Evolutionary conservation across 1,140 invertebrate genomes (phyloP).

Genomic region (Neuroterus valhalla): DNA sequence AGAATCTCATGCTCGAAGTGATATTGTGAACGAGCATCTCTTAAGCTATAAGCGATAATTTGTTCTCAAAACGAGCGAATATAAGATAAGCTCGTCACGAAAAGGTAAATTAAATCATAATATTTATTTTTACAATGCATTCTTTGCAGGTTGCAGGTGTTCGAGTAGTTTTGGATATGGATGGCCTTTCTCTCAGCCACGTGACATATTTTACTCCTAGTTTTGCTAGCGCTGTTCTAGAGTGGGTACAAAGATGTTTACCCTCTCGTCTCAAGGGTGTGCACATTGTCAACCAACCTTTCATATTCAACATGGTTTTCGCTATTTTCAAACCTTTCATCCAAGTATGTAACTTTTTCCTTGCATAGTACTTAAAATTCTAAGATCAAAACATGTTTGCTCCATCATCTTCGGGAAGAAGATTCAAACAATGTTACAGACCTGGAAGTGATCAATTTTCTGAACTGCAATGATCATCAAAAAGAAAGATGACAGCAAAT

Average conservation of each 20-base stretch:
- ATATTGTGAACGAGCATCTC: too few relatives aligned
- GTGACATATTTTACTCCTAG: constrained; percentile 83
- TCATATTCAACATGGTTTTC: constrained; percentile 85
- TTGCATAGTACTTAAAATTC: background rate
- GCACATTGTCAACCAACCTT: constrained; percentile 87
- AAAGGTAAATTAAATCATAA: constrained; percentile 5
- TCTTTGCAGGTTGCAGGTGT: constrained; percentile 72
- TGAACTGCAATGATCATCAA: too few relatives aligned
- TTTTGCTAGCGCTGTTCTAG: constrained; percentile 79
- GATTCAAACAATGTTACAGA: too few relatives aligned
- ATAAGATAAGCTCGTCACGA: too few relatives aligned
- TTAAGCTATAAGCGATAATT: too few relatives aligned
- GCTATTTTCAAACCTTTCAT: constrained; percentile 87
- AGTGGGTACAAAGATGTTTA: constrained; percentile 82
- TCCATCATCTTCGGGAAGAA: too few relatives aligned
- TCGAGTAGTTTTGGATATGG: constrained; percentile 82
- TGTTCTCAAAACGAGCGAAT: too few relatives aligned
- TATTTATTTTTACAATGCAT: background rate
- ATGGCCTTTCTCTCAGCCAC: constrained; percentile 80
- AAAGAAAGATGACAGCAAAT: too few relatives aligned
- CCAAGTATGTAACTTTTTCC: constrained; percentile 53
- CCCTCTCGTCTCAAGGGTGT: constrained; percentile 82
- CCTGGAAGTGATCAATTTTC: too few relatives aligned
- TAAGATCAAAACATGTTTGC: too few relatives aligned
- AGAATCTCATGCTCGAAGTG: too few relatives aligned